phyloP scores from a whole-genome alignment of 2,797 vertebrate species.

The Amniataba percoides region DNA sequence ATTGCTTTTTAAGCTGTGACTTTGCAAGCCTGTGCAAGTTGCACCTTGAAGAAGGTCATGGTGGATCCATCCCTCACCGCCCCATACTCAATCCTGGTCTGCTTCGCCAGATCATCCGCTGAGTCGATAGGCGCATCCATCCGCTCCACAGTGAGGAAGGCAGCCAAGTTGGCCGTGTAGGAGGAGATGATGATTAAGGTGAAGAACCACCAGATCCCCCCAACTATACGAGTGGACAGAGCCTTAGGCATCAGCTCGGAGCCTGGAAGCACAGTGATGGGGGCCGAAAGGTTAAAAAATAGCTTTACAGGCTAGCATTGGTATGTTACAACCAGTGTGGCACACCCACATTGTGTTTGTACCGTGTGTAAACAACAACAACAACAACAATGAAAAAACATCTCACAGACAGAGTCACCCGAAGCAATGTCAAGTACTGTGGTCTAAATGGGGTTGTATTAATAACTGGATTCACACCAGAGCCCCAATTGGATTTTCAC shows the following conservation, averaged over 20 bases:
- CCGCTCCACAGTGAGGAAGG: constrained; percentile 97
- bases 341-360: background rate
- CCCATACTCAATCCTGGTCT: constrained; percentile 97
- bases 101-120: constrained; percentile 96
- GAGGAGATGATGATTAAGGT: constrained; percentile 99
- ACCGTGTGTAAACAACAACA: background rate
- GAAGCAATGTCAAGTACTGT: background rate
- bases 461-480: constrained; percentile 20
- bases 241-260: constrained; percentile 99
- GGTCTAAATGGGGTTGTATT: constrained; percentile 8
- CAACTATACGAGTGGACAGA: constrained; percentile 96
- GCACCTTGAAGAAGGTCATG: constrained; percentile 99
- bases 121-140: constrained; percentile 98
- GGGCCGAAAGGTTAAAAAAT: constrained; percentile 20
- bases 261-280: constrained; percentile 82
- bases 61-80: constrained; percentile 96
- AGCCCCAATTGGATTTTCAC: constrained; percentile 25
- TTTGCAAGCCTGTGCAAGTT: constrained; percentile 11
- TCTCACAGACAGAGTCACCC: constrained; percentile 1
- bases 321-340: background rate
- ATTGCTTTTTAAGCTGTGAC: background rate
- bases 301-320: background rate
- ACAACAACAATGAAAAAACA: background rate
- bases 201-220: constrained; percentile 99
- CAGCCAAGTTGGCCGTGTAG: constrained; percentile 98